Evolutionary conservation across 2,113 vertebrate species (phyloP), one percentile per base, ranked within the genome.

Genomic region (Ctenodactylus gundi): DNA sequence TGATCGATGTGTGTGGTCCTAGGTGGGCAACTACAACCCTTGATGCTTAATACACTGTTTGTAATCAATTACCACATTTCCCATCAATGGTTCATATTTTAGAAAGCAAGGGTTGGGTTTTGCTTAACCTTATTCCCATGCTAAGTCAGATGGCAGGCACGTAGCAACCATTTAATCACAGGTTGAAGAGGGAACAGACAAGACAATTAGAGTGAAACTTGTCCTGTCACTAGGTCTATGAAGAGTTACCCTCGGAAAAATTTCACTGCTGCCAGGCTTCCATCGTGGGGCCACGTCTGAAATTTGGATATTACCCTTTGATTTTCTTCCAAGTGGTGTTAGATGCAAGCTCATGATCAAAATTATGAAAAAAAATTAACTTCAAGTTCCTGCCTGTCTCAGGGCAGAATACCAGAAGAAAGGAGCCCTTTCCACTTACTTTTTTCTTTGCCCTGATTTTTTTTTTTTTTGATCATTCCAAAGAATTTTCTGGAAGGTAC

Each of bases 211-310:
- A 1, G 34, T 55, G 4, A 58, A 6, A 4, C 1, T 51, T 12
- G 7, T 46, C 31, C 1, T 29, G 25, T n/a, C 23, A 6, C 8
- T 7, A 53, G 44, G 18, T 82, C 17, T 62, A 7, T 51, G 60
- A 8, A 87, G 86, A 58, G 27, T n/a, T 51, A 9, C 15, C 27
- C 4, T 41, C 58, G 12, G 34, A 53, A n/a, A 57, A 73, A 55
- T 15, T 11, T 53, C 46, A 34, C 75, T n/a, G 9, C 12, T 84
- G 29, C 53, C n/a, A n/a, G n/a, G n/a, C 58, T 85, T 86, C 23
- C 29, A 65, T 7, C 41, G 2, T 7, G 5, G 14, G 2, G 0
- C 1, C 3, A 39, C 8, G 9, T 4, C 2, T n/a, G 11, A 2
- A 21, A 14, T 29, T 67, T 65, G 15, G 3, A 46, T 87, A 80